phyloP scores from a whole-genome alignment of 2,888 invertebrate genomes.

The Epinotia nisella region DNA sequence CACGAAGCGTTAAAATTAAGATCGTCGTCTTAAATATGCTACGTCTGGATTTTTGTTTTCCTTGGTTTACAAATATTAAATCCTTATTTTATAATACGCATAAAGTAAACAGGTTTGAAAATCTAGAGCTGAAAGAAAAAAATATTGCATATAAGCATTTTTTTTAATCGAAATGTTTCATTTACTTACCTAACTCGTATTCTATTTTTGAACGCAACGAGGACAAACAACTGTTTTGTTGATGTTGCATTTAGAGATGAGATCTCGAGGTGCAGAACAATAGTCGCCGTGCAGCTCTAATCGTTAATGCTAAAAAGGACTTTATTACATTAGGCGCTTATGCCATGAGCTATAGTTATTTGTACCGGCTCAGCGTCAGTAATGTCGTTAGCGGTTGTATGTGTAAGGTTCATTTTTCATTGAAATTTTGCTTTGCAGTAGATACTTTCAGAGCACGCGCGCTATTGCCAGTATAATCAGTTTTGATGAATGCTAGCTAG shows the following conservation, averaged over 20 bases:
- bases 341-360: neutral
- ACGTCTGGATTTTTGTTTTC: no score
- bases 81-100: no score
- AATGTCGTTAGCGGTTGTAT: neutral
- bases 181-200: slow-evolving; percentile 8
- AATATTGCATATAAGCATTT: neutral
- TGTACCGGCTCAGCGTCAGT: neutral
- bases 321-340: neutral
- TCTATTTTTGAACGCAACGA: slow-evolving; percentile 25
- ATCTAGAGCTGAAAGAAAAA: no score
- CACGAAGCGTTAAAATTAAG: no score
- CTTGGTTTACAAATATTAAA: no score
- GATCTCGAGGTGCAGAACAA: slow-evolving; percentile 35
- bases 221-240: slow-evolving; percentile 36
- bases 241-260: slow-evolving; percentile 44
- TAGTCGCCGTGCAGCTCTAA: slow-evolving; percentile 18
- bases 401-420: neutral
- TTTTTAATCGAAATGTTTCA: neutral
- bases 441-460: neutral
- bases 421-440: neutral
- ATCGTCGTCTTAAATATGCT: no score
- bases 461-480: slow-evolving; percentile 27
- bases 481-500: slow-evolving; percentile 16
- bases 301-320: slow-evolving; percentile 1
- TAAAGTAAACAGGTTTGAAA: no score